Evolutionary conservation across 2,888 invertebrate genomes (phyloP).

Genomic region (Nowickia ferox): DNA sequence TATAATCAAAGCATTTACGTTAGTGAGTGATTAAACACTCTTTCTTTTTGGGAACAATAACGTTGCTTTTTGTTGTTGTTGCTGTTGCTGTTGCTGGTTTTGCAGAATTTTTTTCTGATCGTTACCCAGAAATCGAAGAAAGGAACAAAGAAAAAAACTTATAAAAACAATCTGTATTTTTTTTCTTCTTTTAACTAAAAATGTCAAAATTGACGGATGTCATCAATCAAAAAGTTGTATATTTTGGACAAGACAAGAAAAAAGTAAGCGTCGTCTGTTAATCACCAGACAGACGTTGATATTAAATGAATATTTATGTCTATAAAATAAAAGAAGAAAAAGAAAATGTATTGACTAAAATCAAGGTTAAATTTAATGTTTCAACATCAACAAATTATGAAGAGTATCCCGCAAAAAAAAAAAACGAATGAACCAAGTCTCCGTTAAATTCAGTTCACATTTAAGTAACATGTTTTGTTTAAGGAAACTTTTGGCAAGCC

Average conservation of each 20-base stretch:
- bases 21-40: slow-evolving; percentile 69
- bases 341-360: slow-evolving; percentile 49
- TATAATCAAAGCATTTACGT: slow-evolving; percentile 65
- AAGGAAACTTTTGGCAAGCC: slow-evolving; percentile 31
- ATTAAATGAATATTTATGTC: slow-evolving; percentile 59
- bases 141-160: slow-evolving; percentile 36
- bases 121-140: slow-evolving; percentile 42
- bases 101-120: slow-evolving; percentile 6
- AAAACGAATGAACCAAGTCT: neutral
- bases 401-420: neutral
- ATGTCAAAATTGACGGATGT: slow-evolving; percentile 74
- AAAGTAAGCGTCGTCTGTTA: slow-evolving; percentile 41
- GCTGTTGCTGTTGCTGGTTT: neutral
- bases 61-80: neutral
- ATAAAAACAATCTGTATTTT: neutral
- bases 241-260: slow-evolving; percentile 43
- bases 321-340: slow-evolving; percentile 12
- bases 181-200: slow-evolving; percentile 53
- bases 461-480: neutral
- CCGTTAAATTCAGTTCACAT: slow-evolving; percentile 5
- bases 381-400: slow-evolving; percentile 37
- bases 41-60: slow-evolving; percentile 7
- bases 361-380: slow-evolving; percentile 67
- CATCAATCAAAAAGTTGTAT: slow-evolving; percentile 71
- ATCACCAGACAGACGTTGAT: slow-evolving; percentile 51